These are phyloP conservation scores for Psilopogon haemacephalus DNA, from an alignment of 2,113 vertebrate genomes.

Conservation along the genomic window DNA sequence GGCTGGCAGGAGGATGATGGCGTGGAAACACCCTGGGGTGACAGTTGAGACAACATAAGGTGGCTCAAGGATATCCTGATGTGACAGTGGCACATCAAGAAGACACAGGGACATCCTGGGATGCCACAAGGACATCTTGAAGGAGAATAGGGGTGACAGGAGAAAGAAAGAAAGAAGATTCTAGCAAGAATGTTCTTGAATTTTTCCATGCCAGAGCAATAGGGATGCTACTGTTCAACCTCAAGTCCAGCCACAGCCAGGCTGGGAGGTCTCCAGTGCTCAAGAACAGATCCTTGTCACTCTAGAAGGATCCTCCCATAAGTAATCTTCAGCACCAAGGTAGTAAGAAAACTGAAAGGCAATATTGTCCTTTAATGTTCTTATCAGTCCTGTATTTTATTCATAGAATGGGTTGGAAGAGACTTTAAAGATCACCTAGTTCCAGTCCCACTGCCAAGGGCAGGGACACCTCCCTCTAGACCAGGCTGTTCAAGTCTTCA, in stretches of 20 bases:
- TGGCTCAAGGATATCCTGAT: no score
- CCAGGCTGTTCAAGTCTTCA: no score
- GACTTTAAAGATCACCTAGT: no score
- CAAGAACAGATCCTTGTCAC: neutral
- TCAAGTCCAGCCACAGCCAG: neutral
- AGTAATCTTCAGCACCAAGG: neutral
- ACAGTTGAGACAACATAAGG: no score
- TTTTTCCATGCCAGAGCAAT: neutral
- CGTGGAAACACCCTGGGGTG: no score
- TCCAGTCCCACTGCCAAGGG: no score
- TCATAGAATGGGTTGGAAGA: neutral
- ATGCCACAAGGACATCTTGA: no score
- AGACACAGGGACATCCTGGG: no score
- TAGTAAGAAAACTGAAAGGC: neutral
- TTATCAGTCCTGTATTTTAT: neutral
- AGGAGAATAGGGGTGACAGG: no score
- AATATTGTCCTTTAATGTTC: neutral
- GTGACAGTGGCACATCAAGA: no score
- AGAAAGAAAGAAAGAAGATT: neutral
- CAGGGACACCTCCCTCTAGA: no score
- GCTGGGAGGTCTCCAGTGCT: neutral
- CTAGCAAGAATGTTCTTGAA: neutral
- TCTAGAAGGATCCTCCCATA: neutral
- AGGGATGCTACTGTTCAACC: neutral
- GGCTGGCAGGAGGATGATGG: no score